Percentiles rank a stretch among this genome's conserved stretches.
Conservation (phyloP, 1,140 invertebrate species). For the Drosophila burlai region DNA sequence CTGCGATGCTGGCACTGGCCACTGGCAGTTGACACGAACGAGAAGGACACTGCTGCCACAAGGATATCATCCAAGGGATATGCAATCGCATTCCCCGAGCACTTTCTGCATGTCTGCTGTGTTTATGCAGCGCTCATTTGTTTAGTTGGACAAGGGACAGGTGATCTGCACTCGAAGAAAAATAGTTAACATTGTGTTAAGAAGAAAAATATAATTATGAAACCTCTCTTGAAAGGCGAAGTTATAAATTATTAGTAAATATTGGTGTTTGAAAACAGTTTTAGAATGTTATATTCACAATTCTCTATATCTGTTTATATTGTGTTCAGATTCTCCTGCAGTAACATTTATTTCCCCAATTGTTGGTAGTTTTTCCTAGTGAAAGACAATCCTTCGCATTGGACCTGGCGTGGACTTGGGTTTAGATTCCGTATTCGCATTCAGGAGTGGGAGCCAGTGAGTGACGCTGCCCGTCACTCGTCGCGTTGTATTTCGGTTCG, state of each 20-base stretch:
- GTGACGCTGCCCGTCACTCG: conserved; percentile 68
- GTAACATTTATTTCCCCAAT: not conserved
- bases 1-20: conserved; percentile 39
- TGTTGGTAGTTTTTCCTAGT: not conserved
- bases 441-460: conserved; percentile 26
- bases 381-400: conserved; percentile 2
- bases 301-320: not conserved
- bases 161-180: conserved; percentile 9
- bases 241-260: too few species aligned
- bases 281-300: not conserved
- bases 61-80: conserved; percentile 26
- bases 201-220: not conserved
- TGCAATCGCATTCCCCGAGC: conserved; percentile 4
- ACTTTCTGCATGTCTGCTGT: conserved; percentile 44
- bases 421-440: conserved; percentile 27
- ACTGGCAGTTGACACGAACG: conserved; percentile 42
- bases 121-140: conserved; percentile 72
- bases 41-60: conserved; percentile 22
- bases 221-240: not conserved
- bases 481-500: conserved; percentile 80
- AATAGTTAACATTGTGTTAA: too few species aligned
- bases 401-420: conserved; percentile 31
- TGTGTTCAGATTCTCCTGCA: not conserved
- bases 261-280: not conserved
- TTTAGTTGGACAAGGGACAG: conserved; percentile 45